phyloP scores from a whole-genome alignment of 2,797 vertebrate genomes.

The Dendrocincla fuliginosa region DNA sequence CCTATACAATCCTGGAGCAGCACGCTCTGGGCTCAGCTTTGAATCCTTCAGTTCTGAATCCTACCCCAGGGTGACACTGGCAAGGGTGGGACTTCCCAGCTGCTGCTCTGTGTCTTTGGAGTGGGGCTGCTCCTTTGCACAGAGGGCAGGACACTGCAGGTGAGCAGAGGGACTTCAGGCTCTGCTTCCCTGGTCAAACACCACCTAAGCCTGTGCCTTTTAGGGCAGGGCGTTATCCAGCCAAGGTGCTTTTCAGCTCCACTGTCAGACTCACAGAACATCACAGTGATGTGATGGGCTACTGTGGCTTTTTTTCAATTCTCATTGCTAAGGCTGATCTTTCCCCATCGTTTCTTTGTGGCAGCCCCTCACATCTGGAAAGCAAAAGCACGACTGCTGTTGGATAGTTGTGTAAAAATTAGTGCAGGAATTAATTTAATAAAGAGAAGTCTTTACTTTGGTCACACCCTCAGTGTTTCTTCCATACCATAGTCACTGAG shows the following conservation, averaged over 20 bases:
- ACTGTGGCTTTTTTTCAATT: not conserved
- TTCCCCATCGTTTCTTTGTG: not conserved
- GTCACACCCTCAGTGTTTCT: not conserved
- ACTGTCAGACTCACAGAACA: not conserved
- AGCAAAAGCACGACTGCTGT: not conserved
- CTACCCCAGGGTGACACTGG: not conserved
- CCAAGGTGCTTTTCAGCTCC: not conserved
- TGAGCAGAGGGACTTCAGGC: not conserved
- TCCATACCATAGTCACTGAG: not conserved
- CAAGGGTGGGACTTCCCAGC: not conserved
- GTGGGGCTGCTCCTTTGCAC: accelerated
- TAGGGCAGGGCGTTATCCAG: not conserved
- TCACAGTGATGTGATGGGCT: not conserved
- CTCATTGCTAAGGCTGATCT: not conserved
- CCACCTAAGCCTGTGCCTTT: not conserved
- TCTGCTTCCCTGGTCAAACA: not conserved
- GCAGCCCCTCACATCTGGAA: not conserved
- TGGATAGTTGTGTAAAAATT: not conserved
- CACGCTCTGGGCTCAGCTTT: not conserved
- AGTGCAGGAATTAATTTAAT: not conserved
- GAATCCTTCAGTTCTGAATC: not conserved
- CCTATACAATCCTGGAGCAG: not conserved
- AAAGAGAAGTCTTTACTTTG: not conserved
- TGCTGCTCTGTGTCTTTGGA: not conserved
- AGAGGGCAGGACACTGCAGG: not conserved